Conservation (phyloP, 1,140 invertebrate genomes). For the Hycleus phaleratus region DNA sequence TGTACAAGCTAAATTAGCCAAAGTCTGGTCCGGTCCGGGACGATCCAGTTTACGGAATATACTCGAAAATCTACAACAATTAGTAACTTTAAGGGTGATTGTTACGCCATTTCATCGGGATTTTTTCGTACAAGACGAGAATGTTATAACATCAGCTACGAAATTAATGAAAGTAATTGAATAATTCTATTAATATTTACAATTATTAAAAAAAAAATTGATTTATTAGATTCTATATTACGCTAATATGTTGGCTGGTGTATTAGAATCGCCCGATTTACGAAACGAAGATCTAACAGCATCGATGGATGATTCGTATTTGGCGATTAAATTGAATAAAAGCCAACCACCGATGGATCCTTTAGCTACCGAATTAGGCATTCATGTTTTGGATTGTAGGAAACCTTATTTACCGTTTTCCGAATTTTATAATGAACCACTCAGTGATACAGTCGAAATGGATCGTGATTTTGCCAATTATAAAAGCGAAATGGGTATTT, state of each 20-base stretch:
- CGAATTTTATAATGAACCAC: slow-evolving; percentile 89
- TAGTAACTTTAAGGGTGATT: slow-evolving; percentile 76
- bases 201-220: background rate
- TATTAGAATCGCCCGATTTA: slow-evolving; percentile 58
- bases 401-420: slow-evolving; percentile 74
- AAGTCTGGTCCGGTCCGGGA: slow-evolving; percentile 68
- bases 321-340: slow-evolving; percentile 28
- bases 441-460: slow-evolving; percentile 88
- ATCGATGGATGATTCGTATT: slow-evolving; percentile 30
- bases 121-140: slow-evolving; percentile 76
- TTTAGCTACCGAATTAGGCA: slow-evolving; percentile 51
- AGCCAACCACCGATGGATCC: slow-evolving; percentile 27
- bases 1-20: slow-evolving; percentile 73
- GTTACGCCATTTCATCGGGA: slow-evolving; percentile 63
- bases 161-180: slow-evolving; percentile 67
- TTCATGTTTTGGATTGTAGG: slow-evolving; percentile 72
- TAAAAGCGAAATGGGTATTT: slow-evolving; percentile 52
- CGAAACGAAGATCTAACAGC: slow-evolving; percentile 45
- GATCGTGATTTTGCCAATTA: slow-evolving; percentile 88
- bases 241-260: slow-evolving; percentile 78
- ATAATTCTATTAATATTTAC: background rate
- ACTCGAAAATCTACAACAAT: slow-evolving; percentile 75
- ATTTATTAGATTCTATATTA: slow-evolving; percentile 74
- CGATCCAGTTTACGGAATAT: slow-evolving; percentile 62
- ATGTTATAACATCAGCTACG: slow-evolving; percentile 69